Conservation (phyloP, 2,113 vertebrate species). For the Petroica traversi region DNA sequence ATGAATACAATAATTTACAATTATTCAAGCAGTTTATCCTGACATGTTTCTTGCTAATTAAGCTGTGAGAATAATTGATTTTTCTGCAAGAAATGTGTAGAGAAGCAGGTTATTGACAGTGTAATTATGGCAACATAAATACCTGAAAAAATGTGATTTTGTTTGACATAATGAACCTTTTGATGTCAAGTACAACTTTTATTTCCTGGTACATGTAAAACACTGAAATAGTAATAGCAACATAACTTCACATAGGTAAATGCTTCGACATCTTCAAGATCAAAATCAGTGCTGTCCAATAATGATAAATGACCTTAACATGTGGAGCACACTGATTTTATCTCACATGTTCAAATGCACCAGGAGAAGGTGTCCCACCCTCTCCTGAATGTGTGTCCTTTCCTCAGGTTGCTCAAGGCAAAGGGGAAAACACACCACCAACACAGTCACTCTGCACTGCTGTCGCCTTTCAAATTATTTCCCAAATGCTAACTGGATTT, state of each 20-base stretch:
- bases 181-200: neutral
- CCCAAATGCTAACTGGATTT: neutral
- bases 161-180: neutral
- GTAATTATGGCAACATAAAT: neutral
- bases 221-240: neutral
- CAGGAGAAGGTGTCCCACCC: neutral
- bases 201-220: neutral
- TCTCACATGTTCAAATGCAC: neutral
- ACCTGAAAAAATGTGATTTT: neutral
- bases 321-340: neutral
- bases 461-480: neutral
- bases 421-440: fast-evolving
- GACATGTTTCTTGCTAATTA: conserved; percentile 9
- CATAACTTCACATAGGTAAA: neutral
- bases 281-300: neutral
- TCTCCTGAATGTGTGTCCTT: neutral
- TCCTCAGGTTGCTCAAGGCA: fast-evolving
- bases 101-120: neutral
- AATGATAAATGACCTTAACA: neutral
- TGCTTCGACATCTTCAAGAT: neutral
- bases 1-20: neutral
- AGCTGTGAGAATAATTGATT: neutral
- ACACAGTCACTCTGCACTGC: neutral
- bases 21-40: neutral
- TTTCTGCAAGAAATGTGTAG: neutral